Base-by-base conservation (phyloP, 2,113 vertebrate genomes). In the Arothron firmamentum region DNA sequence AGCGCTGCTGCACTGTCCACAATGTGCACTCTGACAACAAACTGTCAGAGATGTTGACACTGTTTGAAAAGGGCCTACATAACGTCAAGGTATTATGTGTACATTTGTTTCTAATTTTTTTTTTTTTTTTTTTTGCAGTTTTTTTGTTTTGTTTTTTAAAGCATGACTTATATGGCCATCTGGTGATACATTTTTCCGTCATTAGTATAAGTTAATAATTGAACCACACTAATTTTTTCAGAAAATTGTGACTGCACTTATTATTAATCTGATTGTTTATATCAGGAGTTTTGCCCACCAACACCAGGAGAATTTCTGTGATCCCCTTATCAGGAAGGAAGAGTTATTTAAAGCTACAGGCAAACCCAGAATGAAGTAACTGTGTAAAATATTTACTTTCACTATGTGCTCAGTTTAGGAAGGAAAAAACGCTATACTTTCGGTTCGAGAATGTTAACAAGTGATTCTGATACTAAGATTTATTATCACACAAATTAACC, bases 1-100 rank as follows among this genome's bases (percentile, higher is more conserved):
- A 98, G 50, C 96, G 97, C 62, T 97, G 96, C 88, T 92, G 89
- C 84, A 97, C 93, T 0, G 92, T 94, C 68, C 96, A 98, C 85
- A 94, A 98, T 2, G 95, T 98, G 3, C 97, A 98, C 80, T 94
- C 96, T 0, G 96, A 98, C 90, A 98, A 99, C 89, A 98, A 98
- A 21, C 93, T 99, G 16, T 97, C 96, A 0, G 97, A 99, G 78
- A 99, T 99, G 97, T 90, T 99, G 42, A 92, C 91, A 14, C 94
- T 99, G 47, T 97, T 99, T 84, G 94, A 99, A 67, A 99, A 97
- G 67, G 97, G 96, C 5, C 87, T 99, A 67, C 92, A 92, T 77
- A 98, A 90, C 54, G 92, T 98, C 0, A 98, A 98, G 95, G 97
- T 98, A 76, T 84, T 98, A 76, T 85, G 83, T 15, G 43, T 43